These are phyloP conservation scores for Pitta sordida DNA, from an alignment of 2,113 vertebrate genomes.

Conservation along the genomic window DNA sequence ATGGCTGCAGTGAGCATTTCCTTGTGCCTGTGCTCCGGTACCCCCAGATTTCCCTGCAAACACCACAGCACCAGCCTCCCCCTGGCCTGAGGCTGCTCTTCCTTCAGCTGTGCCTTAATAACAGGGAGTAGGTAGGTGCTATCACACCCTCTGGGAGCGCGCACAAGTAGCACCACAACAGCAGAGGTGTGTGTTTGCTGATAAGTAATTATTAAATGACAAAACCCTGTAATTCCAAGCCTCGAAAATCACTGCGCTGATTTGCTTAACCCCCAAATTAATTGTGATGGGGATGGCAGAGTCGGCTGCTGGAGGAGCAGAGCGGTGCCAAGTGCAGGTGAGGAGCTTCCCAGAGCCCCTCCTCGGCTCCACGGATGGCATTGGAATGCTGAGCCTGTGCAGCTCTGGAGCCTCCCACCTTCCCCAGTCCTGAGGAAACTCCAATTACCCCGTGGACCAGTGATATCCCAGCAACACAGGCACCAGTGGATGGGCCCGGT, in stretches of 20 bases:
- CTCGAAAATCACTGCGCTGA: neutral
- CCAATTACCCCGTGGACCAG: neutral
- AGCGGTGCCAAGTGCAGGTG: neutral
- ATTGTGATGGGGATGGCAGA: neutral
- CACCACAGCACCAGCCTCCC: neutral
- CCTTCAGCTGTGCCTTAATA: neutral
- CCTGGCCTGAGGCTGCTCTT: slow-evolving; percentile 1
- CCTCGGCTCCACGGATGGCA: rapidly evolving
- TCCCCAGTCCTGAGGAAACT: rapidly evolving
- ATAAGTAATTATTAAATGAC: slow-evolving; percentile 23
- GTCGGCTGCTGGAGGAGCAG: neutral
- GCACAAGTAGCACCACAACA: neutral
- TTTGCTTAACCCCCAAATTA: slow-evolving; percentile 9
- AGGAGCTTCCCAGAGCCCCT: neutral
- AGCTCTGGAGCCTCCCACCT: neutral
- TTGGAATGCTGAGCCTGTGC: rapidly evolving
- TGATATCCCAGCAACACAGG: rapidly evolving
- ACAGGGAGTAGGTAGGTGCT: slow-evolving; percentile 12
- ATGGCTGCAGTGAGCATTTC: rapidly evolving
- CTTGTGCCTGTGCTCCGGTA: neutral
- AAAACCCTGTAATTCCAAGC: slow-evolving; percentile 38
- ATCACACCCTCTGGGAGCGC: neutral
- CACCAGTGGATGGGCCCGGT: neutral
- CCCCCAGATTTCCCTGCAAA: neutral
- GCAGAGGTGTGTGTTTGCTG: slow-evolving; percentile 49